Conservation (phyloP, 2,113 vertebrate species). For the Anoura caudifer region DNA sequence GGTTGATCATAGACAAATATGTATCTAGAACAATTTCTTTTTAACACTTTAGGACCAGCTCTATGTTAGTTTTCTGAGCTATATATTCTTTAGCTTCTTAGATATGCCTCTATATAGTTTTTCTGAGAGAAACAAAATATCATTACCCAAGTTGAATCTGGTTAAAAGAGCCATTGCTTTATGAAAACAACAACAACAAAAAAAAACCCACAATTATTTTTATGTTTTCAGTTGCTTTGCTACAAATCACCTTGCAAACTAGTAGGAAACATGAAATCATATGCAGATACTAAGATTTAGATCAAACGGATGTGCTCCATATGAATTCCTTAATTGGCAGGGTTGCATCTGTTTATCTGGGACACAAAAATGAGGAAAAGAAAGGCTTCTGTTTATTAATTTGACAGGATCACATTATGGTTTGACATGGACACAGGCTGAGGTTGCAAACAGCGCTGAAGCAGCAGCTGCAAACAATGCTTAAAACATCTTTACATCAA, state of each 20-base stretch:
- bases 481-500: conserved; percentile 44
- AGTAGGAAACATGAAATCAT: neutral
- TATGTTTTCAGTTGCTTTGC: conserved; percentile 23
- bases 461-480: conserved; percentile 37
- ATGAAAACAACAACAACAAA: neutral
- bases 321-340: neutral
- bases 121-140: neutral
- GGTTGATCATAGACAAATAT: neutral
- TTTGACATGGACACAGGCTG: conserved; percentile 41
- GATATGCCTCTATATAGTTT: neutral
- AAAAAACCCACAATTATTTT: neutral
- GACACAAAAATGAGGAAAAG: neutral
- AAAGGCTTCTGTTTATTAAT: neutral
- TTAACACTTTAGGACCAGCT: neutral
- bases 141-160: conserved; percentile 11
- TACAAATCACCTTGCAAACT: conserved; percentile 20
- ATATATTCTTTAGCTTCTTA: neutral
- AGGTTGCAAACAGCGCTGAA: conserved; percentile 48
- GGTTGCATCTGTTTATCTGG: neutral
- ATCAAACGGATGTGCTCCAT: neutral
- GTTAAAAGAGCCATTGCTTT: neutral
- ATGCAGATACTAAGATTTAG: neutral
- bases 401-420: neutral
- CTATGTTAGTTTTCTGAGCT: neutral
- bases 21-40: neutral